A percentile compares a stretch with the other conserved stretches of the same genome.
phyloP scores from a whole-genome alignment of 92 coral and sea anemone species.

The Phenganax marumi region DNA sequence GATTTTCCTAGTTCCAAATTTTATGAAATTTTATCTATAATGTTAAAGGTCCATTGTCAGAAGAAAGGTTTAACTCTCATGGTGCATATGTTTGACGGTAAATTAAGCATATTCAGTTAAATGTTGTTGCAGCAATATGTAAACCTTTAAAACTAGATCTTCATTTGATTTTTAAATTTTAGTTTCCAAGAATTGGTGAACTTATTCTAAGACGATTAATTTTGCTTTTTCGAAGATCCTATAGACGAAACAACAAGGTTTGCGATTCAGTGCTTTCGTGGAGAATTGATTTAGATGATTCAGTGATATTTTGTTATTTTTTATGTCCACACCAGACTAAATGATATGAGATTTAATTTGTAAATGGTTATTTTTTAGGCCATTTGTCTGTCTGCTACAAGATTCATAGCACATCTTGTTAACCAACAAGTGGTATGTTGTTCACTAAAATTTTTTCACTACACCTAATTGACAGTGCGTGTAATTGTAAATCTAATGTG shows the following conservation, averaged over 20 bases:
- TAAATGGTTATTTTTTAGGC: constrained; percentile 53
- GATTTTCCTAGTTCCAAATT: too few species aligned
- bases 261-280: neutral
- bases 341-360: neutral
- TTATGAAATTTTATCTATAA: too few species aligned
- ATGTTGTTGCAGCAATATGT: too few species aligned
- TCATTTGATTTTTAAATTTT: neutral
- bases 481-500: neutral
- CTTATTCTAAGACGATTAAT: constrained; percentile 80
- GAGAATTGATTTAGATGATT: neutral
- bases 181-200: constrained; percentile 99
- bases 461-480: neutral
- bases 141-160: too few species aligned
- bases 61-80: too few species aligned
- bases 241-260: constrained; percentile 93
- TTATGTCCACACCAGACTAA: neutral
- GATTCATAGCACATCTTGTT: constrained; percentile 92
- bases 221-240: constrained; percentile 84
- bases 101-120: too few species aligned
- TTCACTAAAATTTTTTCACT: too few species aligned
- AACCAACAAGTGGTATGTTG: constrained; percentile 94
- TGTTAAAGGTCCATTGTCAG: too few species aligned
- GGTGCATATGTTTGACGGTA: too few species aligned
- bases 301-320: neutral
- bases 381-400: constrained; percentile 77